These are phyloP conservation scores for Drosophila quinaria DNA, from an alignment of 2,888 invertebrate genomes.

Conservation along the genomic window DNA sequence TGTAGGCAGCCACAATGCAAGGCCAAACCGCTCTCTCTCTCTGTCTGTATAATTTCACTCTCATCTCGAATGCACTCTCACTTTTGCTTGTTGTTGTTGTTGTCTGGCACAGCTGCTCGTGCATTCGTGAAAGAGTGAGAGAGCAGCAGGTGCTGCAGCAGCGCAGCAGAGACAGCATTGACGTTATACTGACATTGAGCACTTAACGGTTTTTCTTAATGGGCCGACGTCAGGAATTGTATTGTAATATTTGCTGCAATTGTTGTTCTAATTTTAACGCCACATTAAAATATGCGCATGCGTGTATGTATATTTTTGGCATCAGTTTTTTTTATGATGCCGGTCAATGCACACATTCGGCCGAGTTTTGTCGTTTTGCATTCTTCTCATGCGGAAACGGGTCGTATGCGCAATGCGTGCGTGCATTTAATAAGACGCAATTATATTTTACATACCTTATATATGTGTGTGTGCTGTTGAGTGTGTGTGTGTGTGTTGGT, in stretches of 20 bases:
- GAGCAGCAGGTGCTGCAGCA: conserved; percentile 21
- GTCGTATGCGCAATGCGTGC: conserved; percentile 67
- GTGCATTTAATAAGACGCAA: conserved; percentile 57
- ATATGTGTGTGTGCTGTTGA: conserved; percentile 25
- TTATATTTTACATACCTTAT: conserved; percentile 39
- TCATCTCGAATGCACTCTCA: conserved; percentile 51
- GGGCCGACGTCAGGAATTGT: conserved; percentile 47
- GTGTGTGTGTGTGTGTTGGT: conserved; percentile 7
- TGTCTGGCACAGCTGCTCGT: conserved; percentile 17
- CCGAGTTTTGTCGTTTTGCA: conserved; percentile 64
- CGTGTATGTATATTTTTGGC: conserved; percentile 26
- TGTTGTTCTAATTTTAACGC: conserved; percentile 63
- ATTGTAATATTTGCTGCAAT: conserved; percentile 31
- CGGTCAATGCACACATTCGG: conserved; percentile 77
- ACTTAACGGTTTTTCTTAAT: conserved; percentile 68
- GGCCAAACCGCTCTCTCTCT: conserved; percentile 29
- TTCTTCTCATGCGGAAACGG: conserved; percentile 62
- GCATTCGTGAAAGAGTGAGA: conserved; percentile 11
- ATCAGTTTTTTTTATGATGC: conserved; percentile 22
- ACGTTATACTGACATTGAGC: conserved; percentile 65
- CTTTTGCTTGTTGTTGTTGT: conserved; percentile 30
- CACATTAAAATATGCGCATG: conserved; percentile 32
- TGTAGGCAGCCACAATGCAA: conserved; percentile 11
- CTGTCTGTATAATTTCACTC: conserved; percentile 39
- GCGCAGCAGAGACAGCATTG: conserved; percentile 50